These are phyloP conservation scores for Steinernema carpocapsae DNA, from an alignment of 2,888 invertebrate genomes.

Conservation along the genomic window DNA sequence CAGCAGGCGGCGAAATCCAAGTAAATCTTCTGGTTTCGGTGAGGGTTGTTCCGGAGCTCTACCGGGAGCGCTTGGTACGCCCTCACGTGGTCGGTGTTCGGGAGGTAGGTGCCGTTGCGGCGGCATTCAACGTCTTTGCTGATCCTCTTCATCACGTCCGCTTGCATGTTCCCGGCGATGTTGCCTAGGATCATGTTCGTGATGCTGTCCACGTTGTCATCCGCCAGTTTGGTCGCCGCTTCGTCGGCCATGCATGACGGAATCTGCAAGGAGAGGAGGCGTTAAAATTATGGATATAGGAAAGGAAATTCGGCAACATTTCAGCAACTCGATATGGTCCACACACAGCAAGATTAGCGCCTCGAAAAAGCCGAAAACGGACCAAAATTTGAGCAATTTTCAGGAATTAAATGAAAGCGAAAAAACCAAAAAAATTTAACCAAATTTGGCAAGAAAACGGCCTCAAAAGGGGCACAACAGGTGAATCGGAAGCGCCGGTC, in stretches of 20 bases:
- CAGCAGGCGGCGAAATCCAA: neutral
- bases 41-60: neutral
- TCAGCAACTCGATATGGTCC: neutral
- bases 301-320: neutral
- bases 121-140: neutral
- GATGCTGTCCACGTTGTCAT: constrained; percentile 39
- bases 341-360: neutral
- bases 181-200: neutral
- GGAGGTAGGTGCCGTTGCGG: neutral
- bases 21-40: neutral
- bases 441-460: too few relatives aligned
- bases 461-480: too few relatives aligned
- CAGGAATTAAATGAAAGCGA: neutral
- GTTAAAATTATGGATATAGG: neutral
- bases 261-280: neutral
- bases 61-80: neutral
- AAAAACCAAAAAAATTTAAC: neutral
- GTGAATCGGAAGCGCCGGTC: too few relatives aligned
- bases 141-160: neutral
- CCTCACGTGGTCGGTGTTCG: neutral
- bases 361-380: neutral
- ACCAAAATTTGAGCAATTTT: neutral
- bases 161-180: neutral
- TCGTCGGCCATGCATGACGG: constrained; percentile 30
- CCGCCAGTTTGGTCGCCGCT: constrained; percentile 33